phyloP scores from a whole-genome alignment of 2,888 invertebrate genomes.

The Dermolepida albohirtum region DNA sequence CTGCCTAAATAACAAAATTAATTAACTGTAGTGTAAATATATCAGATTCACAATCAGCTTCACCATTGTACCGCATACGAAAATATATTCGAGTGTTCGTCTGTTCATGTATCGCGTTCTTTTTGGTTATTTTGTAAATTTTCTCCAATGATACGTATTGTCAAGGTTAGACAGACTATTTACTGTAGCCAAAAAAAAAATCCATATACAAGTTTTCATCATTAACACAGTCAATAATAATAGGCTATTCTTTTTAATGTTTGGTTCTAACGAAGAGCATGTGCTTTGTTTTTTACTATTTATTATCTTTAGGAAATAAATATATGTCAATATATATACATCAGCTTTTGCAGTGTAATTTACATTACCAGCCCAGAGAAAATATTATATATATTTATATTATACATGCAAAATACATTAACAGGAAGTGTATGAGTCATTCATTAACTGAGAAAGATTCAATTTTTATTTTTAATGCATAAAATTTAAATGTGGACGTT shows the following conservation, averaged over 20 bases:
- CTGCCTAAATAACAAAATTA: slow-evolving; percentile 37
- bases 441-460: too few species aligned
- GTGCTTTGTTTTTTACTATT: slow-evolving; percentile 20
- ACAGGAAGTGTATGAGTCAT: too few species aligned
- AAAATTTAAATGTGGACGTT: too few species aligned
- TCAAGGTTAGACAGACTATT: slow-evolving; percentile 15
- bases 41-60: background rate
- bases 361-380: too few species aligned
- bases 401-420: too few species aligned
- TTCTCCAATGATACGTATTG: background rate
- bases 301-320: slow-evolving; percentile 16
- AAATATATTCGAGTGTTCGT: background rate
- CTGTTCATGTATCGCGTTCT: background rate
- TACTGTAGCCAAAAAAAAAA: slow-evolving; percentile 14
- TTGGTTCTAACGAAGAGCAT: slow-evolving; percentile 28
- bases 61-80: slow-evolving; percentile 1
- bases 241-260: slow-evolving; percentile 18
- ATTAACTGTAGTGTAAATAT: slow-evolving; percentile 4
- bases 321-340: background rate
- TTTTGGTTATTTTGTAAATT: slow-evolving; percentile 7
- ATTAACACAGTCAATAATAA: slow-evolving; percentile 20
- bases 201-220: background rate
- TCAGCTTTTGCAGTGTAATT: too few species aligned
- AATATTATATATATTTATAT: too few species aligned
- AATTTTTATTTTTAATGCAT: too few species aligned